Base-by-base conservation (phyloP, 30 jellyfish, hydroid and myxozoan genomes). In the Aurelia sp. region DNA sequence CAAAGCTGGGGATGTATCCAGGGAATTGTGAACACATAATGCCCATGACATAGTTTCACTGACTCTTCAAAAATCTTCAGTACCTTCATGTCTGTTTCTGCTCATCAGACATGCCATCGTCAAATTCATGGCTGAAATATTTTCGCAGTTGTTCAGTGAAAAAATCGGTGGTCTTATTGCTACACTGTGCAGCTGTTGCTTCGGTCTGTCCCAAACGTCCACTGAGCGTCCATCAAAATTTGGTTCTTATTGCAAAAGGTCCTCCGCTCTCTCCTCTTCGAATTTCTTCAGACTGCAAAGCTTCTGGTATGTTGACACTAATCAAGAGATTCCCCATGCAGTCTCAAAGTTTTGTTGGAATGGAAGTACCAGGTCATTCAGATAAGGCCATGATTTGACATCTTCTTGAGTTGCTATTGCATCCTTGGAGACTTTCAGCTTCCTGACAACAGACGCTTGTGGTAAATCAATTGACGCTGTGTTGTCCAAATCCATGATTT, bases 161-260 rank as follows among this genome's bases (percentile, higher is more conserved):
- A 1, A 33, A 8, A 63, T 40, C 67, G 22, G 40, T 16, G 24
- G 48, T 44, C 67, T 51, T 52, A 31, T 41, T 35, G 1, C 15
- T 4, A 60, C 74, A 40, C 51, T 44, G 16, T 63, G 50, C 58
- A 24, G 62, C 69, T 35, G 81, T 40, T 38, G 12, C 69, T 44
- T 63, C 74, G 44, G 70, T 27, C 51, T 27, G 41, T 9, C 73
- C 52, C 31, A 84, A 64, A 40, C 83, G 88, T 30, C 94, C 94
- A 57, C 20, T 72, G 63, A 84, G 80, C 13, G 88, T 61, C 93
- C 89, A 84, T 27, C 93, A 88, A 69, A 84, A 72, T 61, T 41
- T 47, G 41, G 93, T 84, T 74, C 63, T 72, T 58, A 84, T 75
- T 55, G 90, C 90, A 80, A 55, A 80, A 40, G 90, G 90, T 35